Evolutionary conservation across 2,888 invertebrate species (phyloP), one percentile per base, ranked within the genome.

Genomic region (Sussaba pulchella): DNA sequence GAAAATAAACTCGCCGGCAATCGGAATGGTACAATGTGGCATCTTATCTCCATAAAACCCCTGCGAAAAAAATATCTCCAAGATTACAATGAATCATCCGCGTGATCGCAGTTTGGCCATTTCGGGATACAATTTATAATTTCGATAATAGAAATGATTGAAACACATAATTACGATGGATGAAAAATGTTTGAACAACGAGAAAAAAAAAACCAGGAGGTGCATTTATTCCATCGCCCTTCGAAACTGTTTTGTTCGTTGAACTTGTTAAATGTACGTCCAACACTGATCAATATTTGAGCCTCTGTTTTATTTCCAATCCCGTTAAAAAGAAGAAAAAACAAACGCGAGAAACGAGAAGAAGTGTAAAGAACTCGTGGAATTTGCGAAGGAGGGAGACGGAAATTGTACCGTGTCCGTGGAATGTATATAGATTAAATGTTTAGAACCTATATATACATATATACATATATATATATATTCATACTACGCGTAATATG

Each of bases 341-440:
- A 45, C 26, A n/a, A 2, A 14, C n/a, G n/a, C 14, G 19, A 17
- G 21, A 41, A 19, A 39, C 12, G 21, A 57, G 17, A 64, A 26
- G 54, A 39, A 31, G 9, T 19, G 17, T 19, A 59, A 74, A 17
- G n/a, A n/a, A 39, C n/a, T 31, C 31, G 63, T 31, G 8, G 5
- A 39, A 21, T 14, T 52, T 36, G 17, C 66, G 50, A 26, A 17
- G 14, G 17, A 66, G 75, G 41, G 26, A 19, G 36, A 12, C 57
- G 73, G 31, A 67, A 26, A 64, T 81, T 84, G 82, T 84, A 81
- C 81, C 84, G 76, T 81, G 70, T 73, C 43, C 61, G 78, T 82
- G 73, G 61, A 83, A 83, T 88, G 86, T 88, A 86, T 85, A 87
- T 87, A 88, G 83, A 79, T 74, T 82, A 67, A 63, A 67, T 64